phyloP scores from a whole-genome alignment of 2,888 invertebrate species.

The Cheilosia pagana region DNA sequence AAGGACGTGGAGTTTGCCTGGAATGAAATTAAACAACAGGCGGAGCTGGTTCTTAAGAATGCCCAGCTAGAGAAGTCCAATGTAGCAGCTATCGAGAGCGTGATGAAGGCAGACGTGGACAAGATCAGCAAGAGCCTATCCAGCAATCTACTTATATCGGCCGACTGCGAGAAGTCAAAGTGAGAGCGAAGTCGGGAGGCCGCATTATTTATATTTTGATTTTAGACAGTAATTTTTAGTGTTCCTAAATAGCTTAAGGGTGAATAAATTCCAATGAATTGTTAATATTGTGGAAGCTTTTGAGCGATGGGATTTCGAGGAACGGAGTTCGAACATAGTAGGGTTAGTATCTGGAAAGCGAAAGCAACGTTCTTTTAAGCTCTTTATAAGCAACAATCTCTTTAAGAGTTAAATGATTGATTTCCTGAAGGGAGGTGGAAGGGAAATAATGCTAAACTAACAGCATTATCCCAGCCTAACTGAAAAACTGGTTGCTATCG shows the following conservation, averaged over 20 bases:
- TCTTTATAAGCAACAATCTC: too few relatives aligned
- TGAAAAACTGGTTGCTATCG: too few relatives aligned
- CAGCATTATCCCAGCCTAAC: too few relatives aligned
- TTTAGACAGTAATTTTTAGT: not conserved
- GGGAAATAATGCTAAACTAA: too few relatives aligned
- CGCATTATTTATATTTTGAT: not conserved
- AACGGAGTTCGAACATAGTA: too few relatives aligned
- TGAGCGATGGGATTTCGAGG: too few relatives aligned
- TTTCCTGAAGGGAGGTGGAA: too few relatives aligned
- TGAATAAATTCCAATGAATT: too few relatives aligned
- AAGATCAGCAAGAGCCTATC: constrained; percentile 45
- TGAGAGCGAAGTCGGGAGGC: not conserved
- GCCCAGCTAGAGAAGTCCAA: not conserved
- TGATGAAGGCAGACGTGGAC: constrained; percentile 20
- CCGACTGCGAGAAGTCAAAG: constrained; percentile 44
- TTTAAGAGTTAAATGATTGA: too few relatives aligned
- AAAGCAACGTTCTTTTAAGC: too few relatives aligned
- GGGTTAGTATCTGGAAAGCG: too few relatives aligned
- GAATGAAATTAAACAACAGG: constrained; percentile 87
- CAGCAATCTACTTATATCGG: constrained; percentile 29
- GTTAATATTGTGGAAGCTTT: too few relatives aligned
- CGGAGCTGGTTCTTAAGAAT: constrained; percentile 81
- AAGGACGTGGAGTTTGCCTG: constrained; percentile 90
- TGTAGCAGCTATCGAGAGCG: not conserved
- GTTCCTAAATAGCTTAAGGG: not conserved